Evolutionary conservation across 2,888 invertebrate species (phyloP).

Genomic region (Chrysina gloriosa): DNA sequence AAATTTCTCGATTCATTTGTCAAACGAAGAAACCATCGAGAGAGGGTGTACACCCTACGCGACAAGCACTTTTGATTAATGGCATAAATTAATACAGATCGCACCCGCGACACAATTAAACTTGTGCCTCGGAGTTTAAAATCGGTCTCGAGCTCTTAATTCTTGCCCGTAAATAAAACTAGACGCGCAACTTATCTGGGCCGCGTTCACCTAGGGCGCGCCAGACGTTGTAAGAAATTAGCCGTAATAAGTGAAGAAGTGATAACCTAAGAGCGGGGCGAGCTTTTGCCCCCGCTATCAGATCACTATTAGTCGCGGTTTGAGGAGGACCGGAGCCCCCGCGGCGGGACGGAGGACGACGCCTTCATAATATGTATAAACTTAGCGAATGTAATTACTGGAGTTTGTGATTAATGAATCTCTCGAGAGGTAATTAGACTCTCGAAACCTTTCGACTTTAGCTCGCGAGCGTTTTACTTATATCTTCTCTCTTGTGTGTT

Average conservation of each 20-base stretch:
- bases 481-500: too few species aligned
- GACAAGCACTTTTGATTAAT: conserved; percentile 33
- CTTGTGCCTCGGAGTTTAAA: conserved; percentile 15
- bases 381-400: conserved; percentile 64
- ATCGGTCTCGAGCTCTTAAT: background rate
- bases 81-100: conserved; percentile 32
- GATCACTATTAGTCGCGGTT: conserved; percentile 57
- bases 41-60: background rate
- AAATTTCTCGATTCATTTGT: conserved; percentile 19
- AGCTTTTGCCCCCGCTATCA: conserved; percentile 58
- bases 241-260: conserved; percentile 52
- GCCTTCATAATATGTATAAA: conserved; percentile 62
- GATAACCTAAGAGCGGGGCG: conserved; percentile 54
- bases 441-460: conserved; percentile 63
- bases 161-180: conserved; percentile 23
- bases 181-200: conserved; percentile 14
- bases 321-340: conserved; percentile 44
- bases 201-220: background rate
- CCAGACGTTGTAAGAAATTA: conserved; percentile 25
- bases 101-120: conserved; percentile 24
- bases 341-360: conserved; percentile 36
- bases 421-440: conserved; percentile 66
- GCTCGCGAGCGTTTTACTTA: conserved; percentile 56
- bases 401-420: conserved; percentile 66
- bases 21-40: conserved; percentile 5